Evolutionary conservation across 2,888 invertebrate species (phyloP), one percentile per base, ranked within the genome.

Genomic region (Trachelus stipa): DNA sequence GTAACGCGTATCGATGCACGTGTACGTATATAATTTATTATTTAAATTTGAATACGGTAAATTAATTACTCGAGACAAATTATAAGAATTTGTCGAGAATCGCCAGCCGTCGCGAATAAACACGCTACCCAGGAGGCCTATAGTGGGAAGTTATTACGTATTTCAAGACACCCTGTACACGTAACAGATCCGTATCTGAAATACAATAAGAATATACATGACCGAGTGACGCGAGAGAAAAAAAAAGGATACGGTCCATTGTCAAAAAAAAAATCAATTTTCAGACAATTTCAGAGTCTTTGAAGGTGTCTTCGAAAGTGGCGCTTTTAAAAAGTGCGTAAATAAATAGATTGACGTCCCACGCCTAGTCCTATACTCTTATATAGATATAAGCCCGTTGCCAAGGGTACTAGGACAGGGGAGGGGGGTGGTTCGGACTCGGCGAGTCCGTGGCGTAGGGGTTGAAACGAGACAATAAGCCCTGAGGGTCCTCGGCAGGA

Each of bases 281-380:
- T 84, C 83, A 84, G 87, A 79, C 88, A 90, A 88, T 89, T 89
- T 87, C 81, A 81, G 82, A 81, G 85, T 81, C 85, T 84, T 85
- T 83, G 85, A 83, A 83, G 80, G 83, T 73, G 79, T 56, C 77
- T 23, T 23, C 3, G 73, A 31, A 33, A 71, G 71, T 33, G 71
- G 71, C 82, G 82, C 86, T 85, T 89, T 87, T 56, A 56, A 88
- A 89, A 89, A 89, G 89, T 86, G 89, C 89, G 88, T 89, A 88
- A 88, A 89, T 90, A 90, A 90, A 90, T 90, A 89, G 87, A 87
- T 89, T 87, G 83, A 84, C 85, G 83, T 83, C 83, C 82, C 31
- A 78, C 79, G 84, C 9, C 56, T 74, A 75, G 79, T 30, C 37
- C 35, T n/a, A 56, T 31, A 12, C 34, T 3, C 34, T 11, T 56